phyloP scores from a whole-genome alignment of 2,113 vertebrate genomes.

The Actenoides hombroni region DNA sequence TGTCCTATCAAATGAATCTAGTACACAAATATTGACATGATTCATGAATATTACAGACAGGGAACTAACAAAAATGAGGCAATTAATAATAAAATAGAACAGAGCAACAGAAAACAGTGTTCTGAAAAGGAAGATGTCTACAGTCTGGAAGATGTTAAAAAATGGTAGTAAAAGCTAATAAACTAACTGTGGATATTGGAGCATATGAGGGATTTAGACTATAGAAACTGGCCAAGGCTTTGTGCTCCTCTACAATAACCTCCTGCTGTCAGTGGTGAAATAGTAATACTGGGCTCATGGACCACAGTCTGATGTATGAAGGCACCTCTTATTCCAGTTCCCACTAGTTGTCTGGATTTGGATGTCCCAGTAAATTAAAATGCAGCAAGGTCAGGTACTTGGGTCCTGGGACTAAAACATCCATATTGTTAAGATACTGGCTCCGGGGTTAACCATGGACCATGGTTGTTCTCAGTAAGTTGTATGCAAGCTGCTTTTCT shows the following conservation, averaged over 20 bases:
- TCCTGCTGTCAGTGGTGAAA: neutral
- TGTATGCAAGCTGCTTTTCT: accelerated
- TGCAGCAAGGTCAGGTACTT: neutral
- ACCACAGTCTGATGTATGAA: neutral
- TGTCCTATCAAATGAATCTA: neutral
- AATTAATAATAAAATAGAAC: neutral
- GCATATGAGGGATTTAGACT: neutral
- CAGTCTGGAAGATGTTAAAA: neutral
- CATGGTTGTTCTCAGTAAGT: neutral
- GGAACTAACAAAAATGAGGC: neutral
- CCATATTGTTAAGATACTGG: neutral
- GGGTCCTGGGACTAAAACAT: neutral
- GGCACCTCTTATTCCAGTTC: neutral
- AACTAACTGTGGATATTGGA: neutral
- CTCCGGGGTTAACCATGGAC: neutral
- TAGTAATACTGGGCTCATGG: neutral
- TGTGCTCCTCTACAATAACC: neutral
- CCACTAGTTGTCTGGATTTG: neutral
- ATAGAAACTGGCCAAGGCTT: neutral
- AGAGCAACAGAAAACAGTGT: accelerated
- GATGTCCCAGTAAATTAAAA: neutral
- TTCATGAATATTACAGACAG: neutral
- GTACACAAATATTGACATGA: neutral
- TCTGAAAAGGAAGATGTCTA: neutral
- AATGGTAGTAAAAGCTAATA: neutral